These are phyloP conservation scores for Dynastes tityus DNA, from an alignment of 2,888 invertebrate genomes.

Conservation along the genomic window DNA sequence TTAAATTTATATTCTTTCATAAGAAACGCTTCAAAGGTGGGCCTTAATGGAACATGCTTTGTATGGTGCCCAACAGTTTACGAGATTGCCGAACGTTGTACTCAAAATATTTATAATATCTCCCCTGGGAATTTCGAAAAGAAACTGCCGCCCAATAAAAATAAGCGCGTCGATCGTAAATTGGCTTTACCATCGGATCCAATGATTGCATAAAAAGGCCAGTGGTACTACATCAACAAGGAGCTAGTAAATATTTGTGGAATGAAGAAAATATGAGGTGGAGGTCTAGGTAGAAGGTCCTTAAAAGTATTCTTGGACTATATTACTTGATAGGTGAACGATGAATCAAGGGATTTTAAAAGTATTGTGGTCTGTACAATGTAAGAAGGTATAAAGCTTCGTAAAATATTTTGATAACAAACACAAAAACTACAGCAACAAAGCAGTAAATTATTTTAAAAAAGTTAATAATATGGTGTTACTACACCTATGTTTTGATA, in stretches of 20 bases:
- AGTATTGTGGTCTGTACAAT: too few species aligned
- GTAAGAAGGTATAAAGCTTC: too few species aligned
- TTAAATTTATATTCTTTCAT: not conserved
- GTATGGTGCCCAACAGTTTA: not conserved
- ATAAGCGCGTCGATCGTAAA: not conserved
- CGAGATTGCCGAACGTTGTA: not conserved
- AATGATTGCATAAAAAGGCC: not conserved
- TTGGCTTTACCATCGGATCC: not conserved
- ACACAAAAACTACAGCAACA: too few species aligned
- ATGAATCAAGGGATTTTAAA: too few species aligned
- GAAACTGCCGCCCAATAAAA: not conserved
- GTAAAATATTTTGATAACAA: too few species aligned
- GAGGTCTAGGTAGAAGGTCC: not conserved
- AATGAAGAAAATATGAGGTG: not conserved
- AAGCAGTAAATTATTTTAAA: too few species aligned
- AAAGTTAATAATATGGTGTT: too few species aligned
- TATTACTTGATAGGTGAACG: too few species aligned
- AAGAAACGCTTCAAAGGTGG: not conserved
- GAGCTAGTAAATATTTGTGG: not conserved
- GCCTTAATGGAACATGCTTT: not conserved
- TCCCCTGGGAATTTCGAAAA: not conserved
- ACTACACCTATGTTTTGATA: too few species aligned
- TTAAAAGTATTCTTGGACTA: not conserved
- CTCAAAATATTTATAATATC: conserved; percentile 5
- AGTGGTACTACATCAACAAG: not conserved